Evolutionary conservation across 2,113 vertebrate genomes (phyloP).

Genomic region (Tyto alba): DNA sequence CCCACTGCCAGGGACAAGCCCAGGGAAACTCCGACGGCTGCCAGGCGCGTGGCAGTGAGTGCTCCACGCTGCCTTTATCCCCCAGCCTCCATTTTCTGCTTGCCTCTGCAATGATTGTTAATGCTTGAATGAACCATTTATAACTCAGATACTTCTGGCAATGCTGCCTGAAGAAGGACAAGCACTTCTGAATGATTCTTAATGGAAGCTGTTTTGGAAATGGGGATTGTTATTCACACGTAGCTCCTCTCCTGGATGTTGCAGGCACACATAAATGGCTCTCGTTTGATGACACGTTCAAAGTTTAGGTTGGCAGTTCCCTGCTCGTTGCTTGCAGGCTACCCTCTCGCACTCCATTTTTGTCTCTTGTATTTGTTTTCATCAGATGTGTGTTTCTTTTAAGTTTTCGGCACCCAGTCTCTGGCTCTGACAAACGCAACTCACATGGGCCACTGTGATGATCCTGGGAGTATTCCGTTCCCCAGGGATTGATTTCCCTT

Average conservation of each 20-base stretch:
- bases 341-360: background rate
- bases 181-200: background rate
- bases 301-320: background rate
- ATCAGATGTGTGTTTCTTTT: background rate
- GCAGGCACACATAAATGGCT: background rate
- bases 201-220: background rate
- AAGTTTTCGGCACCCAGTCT: background rate
- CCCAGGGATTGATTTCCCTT: accelerated
- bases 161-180: background rate
- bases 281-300: background rate
- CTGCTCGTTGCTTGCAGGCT: background rate
- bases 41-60: background rate
- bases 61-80: background rate
- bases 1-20: background rate
- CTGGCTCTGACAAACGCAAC: background rate
- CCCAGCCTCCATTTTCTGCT: background rate
- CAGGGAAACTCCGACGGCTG: background rate
- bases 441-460: background rate
- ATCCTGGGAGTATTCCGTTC: background rate
- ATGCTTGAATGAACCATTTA: background rate
- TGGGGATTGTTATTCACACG: accelerated
- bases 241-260: background rate
- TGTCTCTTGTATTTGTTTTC: background rate
- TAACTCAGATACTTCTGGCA: background rate
- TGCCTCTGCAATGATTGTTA: background rate